Conservation (phyloP, 2,888 invertebrate species). For the Netelia melanura region DNA sequence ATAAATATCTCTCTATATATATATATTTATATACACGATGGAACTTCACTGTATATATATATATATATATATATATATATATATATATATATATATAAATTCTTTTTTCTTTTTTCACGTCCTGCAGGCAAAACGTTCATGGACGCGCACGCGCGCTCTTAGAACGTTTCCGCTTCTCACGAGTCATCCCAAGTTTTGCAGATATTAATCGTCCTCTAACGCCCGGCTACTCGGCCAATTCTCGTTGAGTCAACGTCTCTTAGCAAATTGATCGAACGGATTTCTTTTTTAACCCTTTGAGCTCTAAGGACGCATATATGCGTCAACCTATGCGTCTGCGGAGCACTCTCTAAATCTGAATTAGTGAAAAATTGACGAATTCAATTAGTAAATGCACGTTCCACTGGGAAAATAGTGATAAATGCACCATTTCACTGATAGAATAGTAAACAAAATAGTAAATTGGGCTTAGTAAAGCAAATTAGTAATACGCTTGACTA, state of each 20-base stretch:
- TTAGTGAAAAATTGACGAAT: no score
- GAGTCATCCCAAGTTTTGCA: slow-evolving; percentile 52
- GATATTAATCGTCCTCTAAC: slow-evolving; percentile 49
- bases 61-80: no score
- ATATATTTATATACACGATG: slow-evolving; percentile 15
- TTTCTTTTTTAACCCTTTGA: neutral
- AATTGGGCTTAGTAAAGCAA: no score
- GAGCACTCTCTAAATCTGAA: no score
- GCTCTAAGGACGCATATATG: no score
- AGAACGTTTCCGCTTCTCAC: slow-evolving; percentile 77
- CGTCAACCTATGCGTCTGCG: no score
- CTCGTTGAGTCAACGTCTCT: slow-evolving; percentile 10
- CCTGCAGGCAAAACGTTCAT: slow-evolving; percentile 69
- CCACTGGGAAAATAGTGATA: no score
- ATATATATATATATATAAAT: neutral
- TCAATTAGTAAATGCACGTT: no score
- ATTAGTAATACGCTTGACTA: no score
- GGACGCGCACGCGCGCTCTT: slow-evolving; percentile 69
- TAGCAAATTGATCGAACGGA: neutral
- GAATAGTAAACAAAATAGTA: no score
- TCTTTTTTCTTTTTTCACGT: slow-evolving; percentile 29
- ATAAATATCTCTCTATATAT: slow-evolving; percentile 21
- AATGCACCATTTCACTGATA: no score
- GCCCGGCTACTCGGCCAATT: slow-evolving; percentile 19
- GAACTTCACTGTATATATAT: slow-evolving; percentile 26